Base-by-base conservation (phyloP, 2,113 vertebrate species). In the Pterophyllum scalare region DNA sequence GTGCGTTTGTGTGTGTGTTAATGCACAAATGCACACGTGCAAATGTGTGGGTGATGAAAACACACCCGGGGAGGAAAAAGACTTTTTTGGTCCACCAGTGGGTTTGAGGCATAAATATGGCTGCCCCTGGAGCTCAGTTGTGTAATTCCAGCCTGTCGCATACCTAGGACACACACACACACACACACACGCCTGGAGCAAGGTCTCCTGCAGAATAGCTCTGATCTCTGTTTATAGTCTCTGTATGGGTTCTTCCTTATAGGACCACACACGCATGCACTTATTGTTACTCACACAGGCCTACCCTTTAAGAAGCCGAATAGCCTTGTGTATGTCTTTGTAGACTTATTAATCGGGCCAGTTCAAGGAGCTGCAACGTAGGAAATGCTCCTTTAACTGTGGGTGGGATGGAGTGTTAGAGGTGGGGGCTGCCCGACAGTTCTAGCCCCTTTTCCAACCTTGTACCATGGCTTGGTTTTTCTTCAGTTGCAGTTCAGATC, bases 161-260 rank as follows among this genome's bases (percentile, higher is more conserved):
- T 87, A 93, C 89, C 92, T 89, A 85, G 72, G 77, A 88, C 81
- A 64, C 86, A 79, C 87, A 81, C 88, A 82, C 86, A 86, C 64
- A 43, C 64, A 88, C 88, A 82, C 91, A 76, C 86, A 89, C 24
- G 91, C 91, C 88, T 74, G 57, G 75, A 92, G 91, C 93, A 92
- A 92, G 89, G 93, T 88, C 90, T 93, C 87, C 93, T 88, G 90
- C 89, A 87, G 90, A 83, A 93, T 76, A 76, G 83, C 91, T 92
- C 91, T 93, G 93, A 93, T 94, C 91, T 93, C 59, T 93, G 93
- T 94, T 95, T 93, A 94, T 89, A 85, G 88, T 92, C 92, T 90
- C 91, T 82, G 88, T 92, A 91, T 90, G 92, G 90, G 90, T 81
- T 80, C 93, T 94, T 93, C 91, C 93, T 94, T 94, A 94, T 93